Evolutionary conservation across 2,113 vertebrate species (phyloP), one percentile per base, ranked within the genome.

Genomic region (Microcebus murinus): DNA sequence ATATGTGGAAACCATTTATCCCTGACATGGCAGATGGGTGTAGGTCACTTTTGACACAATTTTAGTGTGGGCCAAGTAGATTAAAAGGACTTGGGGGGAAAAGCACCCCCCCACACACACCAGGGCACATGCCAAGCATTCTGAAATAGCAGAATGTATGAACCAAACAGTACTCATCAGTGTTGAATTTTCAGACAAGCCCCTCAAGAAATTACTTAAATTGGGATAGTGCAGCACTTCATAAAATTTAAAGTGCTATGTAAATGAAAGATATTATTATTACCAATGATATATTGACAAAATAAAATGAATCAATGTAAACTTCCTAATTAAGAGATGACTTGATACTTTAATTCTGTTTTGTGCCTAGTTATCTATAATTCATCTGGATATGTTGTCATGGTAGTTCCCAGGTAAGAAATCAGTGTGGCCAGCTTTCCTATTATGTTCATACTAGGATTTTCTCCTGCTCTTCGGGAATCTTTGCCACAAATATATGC

Each of bases 281-380:
- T 39, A 63, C 14, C 45, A 65, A 70, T 31, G 76, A 89, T 63
- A 18, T 91, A 61, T 5, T 70, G 48, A 73, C 57, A 91, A 94
- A 94, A 80, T 65, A 91, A 89, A 86, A 77, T 10, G 25, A 50
- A 45, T 55, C 50, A 71, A 45, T n/a, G 21, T 86, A 80, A 61
- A 68, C 63, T 77, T 96, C 27, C 74, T 92, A 50, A 90, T 70
- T 83, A 67, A 96, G 85, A 82, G 48, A 55, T 10, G 21, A 48
- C 31, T 27, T 57, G 18, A 34, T 70, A 61, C 29, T 87, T 84
- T 14, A 52, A 27, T 82, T 36, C 45, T 90, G 20, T 45, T 86
- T 45, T 57, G 27, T 34, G 57, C 10, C 31, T 87, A 7, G 11
- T 77, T 82, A 77, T 8, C 80, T 45, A 25, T 21, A 48, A 50